Evolutionary conservation across 2,888 invertebrate genomes (phyloP), one percentile per base, ranked within the genome.

Genomic region (Andrena flavipes): DNA sequence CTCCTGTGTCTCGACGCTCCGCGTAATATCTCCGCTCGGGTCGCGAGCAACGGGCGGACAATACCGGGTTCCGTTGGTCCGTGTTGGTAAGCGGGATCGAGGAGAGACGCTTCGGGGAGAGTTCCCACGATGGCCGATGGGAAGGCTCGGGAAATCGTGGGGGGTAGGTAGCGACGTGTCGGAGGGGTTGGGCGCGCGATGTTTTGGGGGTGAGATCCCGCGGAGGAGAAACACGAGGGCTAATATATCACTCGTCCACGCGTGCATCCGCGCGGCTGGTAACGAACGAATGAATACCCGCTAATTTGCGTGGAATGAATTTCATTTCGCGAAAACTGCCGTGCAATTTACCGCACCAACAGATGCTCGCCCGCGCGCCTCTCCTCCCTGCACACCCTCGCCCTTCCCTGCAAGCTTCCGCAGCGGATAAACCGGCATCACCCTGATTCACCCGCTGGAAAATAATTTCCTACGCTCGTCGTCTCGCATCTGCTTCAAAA

Each of bases 251-350:
- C 60, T 62, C 60, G 60, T 71, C 48, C 60, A 20, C 42, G 60
- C 70, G 70, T 71, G 76, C 77, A 72, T 71, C 73, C 68, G 69
- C 59, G 23, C 49, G 59, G 51, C n/a, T 60, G 56, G 59, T 42
- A 35, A 26, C 75, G 74, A 64, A 76, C 84, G 77, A 81, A 81
- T 81, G 83, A 86, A 85, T 86, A 71, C 76, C 70, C 74, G 70
- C 76, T 87, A 87, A 87, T 87, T 87, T 84, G 82, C 80, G 86
- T 82, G 80, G 84, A 87, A 87, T 82, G 80, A 80, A 87, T 87
- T 87, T 84, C 80, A 87, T 84, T 86, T 84, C 75, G 81, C 68
- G 80, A 84, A 87, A 86, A 86, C 82, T 71, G 75, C 65, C 70
- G 62, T 67, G 59, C 79, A 76, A 79, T 76, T 79, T 79, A 76